These are phyloP conservation scores for Tigriopus japonicus DNA, from an alignment of 1,140 invertebrate species.

Conservation along the genomic window DNA sequence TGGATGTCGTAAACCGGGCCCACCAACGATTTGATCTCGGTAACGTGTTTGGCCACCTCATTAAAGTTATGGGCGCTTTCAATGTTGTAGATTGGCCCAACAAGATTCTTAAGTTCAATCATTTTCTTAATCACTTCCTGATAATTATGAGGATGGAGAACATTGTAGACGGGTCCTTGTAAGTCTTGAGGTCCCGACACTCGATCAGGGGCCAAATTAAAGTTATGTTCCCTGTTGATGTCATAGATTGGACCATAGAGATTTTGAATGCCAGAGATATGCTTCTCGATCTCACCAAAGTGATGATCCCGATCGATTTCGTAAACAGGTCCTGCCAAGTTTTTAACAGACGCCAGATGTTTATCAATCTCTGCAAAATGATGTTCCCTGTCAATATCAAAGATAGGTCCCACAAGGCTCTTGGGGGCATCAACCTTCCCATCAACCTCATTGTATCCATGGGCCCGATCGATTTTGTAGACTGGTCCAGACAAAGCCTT, in stretches of 20 bases:
- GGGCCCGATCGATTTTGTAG: conserved; percentile 8
- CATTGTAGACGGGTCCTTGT: conserved; percentile 1
- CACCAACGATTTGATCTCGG: not conserved
- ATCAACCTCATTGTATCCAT: not conserved
- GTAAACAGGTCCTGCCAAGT: not conserved
- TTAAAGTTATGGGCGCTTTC: conserved; percentile 8
- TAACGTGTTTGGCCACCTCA: not conserved
- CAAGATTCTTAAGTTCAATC: conserved; percentile 1
- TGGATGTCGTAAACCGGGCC: conserved; percentile 10
- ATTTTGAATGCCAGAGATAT: not conserved
- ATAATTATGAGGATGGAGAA: conserved; percentile 6
- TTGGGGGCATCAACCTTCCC: not conserved
- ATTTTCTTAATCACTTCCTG: conserved; percentile 6
- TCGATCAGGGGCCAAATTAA: not conserved
- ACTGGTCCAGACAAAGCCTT: conserved; percentile 4
- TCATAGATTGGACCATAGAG: conserved; percentile 1
- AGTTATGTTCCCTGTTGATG: conserved; percentile 8
- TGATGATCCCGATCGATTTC: conserved; percentile 1
- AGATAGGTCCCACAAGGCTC: not conserved
- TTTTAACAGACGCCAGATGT: conserved; percentile 2
- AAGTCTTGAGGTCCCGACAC: not conserved
- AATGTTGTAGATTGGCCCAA: conserved; percentile 4
- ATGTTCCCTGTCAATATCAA: conserved; percentile 8
- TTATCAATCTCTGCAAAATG: conserved; percentile 11
- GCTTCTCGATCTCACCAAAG: conserved; percentile 8